phyloP scores from a whole-genome alignment of 1,140 invertebrate species.

The Idris sp. region DNA sequence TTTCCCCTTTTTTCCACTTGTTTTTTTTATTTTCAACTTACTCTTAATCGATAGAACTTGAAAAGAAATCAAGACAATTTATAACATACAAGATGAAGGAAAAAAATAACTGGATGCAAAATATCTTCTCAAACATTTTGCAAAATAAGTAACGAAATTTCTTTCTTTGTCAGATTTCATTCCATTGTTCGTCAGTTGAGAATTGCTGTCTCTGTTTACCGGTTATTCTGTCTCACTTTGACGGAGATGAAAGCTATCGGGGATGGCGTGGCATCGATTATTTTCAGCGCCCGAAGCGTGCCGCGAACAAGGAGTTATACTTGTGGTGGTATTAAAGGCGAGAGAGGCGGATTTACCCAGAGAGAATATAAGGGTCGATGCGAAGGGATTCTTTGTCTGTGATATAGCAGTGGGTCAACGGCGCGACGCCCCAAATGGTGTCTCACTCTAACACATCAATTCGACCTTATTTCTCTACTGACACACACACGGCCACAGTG shows the following conservation, averaged over 20 bases:
- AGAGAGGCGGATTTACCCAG: constrained; percentile 50
- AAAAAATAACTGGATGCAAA: too few relatives aligned
- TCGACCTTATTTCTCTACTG: constrained; percentile 44
- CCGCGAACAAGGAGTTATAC: constrained; percentile 53
- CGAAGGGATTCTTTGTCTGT: constrained; percentile 67
- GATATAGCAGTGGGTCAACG: constrained; percentile 68
- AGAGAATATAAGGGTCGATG: constrained; percentile 51
- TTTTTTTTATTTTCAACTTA: too few relatives aligned
- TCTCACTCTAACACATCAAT: constrained; percentile 12
- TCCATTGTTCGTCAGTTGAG: constrained; percentile 29
- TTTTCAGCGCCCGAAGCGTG: constrained; percentile 61
- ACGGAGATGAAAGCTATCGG: constrained; percentile 27
- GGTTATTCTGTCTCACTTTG: constrained; percentile 8
- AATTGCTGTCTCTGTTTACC: constrained; percentile 1
- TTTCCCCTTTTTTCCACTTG: too few relatives aligned
- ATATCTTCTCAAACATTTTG: too few relatives aligned
- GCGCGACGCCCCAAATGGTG: constrained; percentile 46
- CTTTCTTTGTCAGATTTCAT: constrained; percentile 4
- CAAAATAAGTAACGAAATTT: too few relatives aligned
- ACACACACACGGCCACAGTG: constrained; percentile 17
- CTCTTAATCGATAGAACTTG: too few relatives aligned
- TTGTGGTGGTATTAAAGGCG: constrained; percentile 56
- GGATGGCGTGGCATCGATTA: constrained; percentile 59
- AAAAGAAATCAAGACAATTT: too few relatives aligned
- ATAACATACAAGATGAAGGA: too few relatives aligned